Base-by-base conservation (phyloP, 2,888 invertebrate genomes). In the Atherix ibis region DNA sequence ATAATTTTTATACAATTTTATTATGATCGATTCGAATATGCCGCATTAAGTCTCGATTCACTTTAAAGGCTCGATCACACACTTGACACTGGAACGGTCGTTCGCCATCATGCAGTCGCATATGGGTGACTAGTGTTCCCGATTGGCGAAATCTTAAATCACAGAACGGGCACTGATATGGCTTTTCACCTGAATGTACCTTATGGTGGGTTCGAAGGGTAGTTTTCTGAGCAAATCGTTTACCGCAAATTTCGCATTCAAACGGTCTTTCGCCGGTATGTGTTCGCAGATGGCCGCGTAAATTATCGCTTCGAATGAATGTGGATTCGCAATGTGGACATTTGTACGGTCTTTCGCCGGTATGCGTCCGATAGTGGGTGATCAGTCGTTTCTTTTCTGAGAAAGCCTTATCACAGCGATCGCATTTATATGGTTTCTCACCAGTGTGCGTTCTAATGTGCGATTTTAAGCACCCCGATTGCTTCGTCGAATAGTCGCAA, bases 401-500 rank as follows among this genome's bases (percentile, higher is more conserved):
- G 15, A 40, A 40, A 13, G 35, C 32, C 2, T 34, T 28, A 3
- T 37, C 40, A 22, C 40, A 40, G 13, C 29, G 31, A 4, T 31
- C 29, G 32, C 40, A 40, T 27, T 40, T 40, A 28, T 40, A 37
- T 8, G 40, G 40, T 10, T 33, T 24, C 16, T 40, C 40, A 13
- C 37, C 40, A 4, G 37, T 36, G n/a, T 40, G 40, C 4, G 37
- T 37, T 9, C 40, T 15, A 18, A 40, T 26, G 27, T 40, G 40
- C 18, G 35, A 24, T 27, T 35, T 34, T n/a, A 40, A 27, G 14
- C 36, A 32, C 3, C 40, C 40, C 9, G 40, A 37, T 15, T 40
- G 40, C 18, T 40, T 40, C 4, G 37, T 37, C 8, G 40, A 34
- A 24, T 32, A 40, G 9, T 39, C 36, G 33, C 41, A 41, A 14